Percentiles rank a stretch among this genome's conserved stretches.
These are phyloP conservation scores for Unio delphinus DNA, from an alignment of 2,888 invertebrate genomes.

Conservation along the genomic window DNA sequence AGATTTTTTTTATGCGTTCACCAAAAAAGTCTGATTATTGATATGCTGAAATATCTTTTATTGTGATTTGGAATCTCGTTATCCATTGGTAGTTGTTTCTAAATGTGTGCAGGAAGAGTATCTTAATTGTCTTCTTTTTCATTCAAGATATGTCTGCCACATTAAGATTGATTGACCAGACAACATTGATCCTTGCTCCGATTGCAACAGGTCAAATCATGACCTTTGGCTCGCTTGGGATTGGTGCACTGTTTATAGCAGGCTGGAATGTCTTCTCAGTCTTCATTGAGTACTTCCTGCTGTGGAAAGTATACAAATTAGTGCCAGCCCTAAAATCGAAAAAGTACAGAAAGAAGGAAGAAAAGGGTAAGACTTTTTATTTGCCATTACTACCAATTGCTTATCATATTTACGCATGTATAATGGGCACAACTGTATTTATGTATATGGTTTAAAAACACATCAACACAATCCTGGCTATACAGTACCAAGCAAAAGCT, in stretches of 20 bases:
- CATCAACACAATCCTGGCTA: no score
- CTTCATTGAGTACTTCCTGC: slow-evolving; percentile 72
- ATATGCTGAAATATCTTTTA: no score
- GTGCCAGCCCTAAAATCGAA: slow-evolving; percentile 69
- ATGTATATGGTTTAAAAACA: no score
- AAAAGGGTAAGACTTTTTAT: slow-evolving; percentile 16
- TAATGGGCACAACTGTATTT: no score
- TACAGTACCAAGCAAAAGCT: no score
- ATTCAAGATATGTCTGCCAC: slow-evolving; percentile 72
- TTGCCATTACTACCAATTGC: background rate
- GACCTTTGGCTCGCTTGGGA: slow-evolving; percentile 54
- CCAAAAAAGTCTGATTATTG: no score
- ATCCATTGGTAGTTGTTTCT: no score
- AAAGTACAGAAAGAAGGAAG: slow-evolving; percentile 33
- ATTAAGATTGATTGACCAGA: slow-evolving; percentile 73
- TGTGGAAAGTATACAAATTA: slow-evolving; percentile 70
- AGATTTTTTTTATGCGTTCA: no score
- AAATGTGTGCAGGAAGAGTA: no score
- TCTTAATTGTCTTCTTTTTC: no score
- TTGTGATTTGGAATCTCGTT: no score
- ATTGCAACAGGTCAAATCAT: slow-evolving; percentile 74
- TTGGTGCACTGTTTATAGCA: slow-evolving; percentile 68
- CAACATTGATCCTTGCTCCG: slow-evolving; percentile 73
- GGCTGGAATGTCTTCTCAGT: slow-evolving; percentile 74
- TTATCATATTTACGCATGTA: no score